Evolutionary conservation across 1,140 invertebrate species (phyloP), one percentile per base, ranked within the genome.

Genomic region (Anagrus nilaparvatae): DNA sequence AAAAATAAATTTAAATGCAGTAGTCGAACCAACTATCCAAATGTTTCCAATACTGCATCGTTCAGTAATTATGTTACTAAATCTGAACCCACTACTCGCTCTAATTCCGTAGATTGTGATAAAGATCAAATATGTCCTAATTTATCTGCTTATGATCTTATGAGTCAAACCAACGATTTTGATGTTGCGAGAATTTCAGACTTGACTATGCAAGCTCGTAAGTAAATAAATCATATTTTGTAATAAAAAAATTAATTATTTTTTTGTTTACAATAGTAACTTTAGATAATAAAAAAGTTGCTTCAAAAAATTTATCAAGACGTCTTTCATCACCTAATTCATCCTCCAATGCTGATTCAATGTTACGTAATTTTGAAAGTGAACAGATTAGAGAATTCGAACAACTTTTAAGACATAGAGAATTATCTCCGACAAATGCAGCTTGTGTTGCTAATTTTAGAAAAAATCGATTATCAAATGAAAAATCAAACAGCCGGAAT

Each of bases 91-190:
- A 50, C 54, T 1, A 63, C 60, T 5, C 56, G 57, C 18, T 60
- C 61, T 5, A 65, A 65, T 39, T 65, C 63, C 0, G 52, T 60
- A 8, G 60, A 65, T 29, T 62, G 55, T 23, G 64, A 63, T 3
- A 63, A 60, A 27, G 50, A 60, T 39, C 36, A 29, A 30, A 36
- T 30, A 4, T 35, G 59, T 28, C 21, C 57, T 9, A 55, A 60
- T 18, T 48, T 60, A 40, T 35, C 56, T 33, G 33, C 47, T 24
- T 43, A 45, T 33, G 58, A 55, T 47, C 51, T 51, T 13, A 50
- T 41, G 16, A 50, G 49, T 13, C 52, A 45, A 6, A 47, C 30
- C 17, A 48, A 38, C 18, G 55, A 63, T 4, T 31, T 54, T n/a
- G 51, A 60, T 3, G 25, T 37, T 8, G 25, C 49, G 3, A 57